A percentile compares a stretch with the other conserved stretches of the same genome.
These are phyloP conservation scores for Florisuga fusca DNA, from an alignment of 2,797 vertebrate genomes.

Conservation along the genomic window DNA sequence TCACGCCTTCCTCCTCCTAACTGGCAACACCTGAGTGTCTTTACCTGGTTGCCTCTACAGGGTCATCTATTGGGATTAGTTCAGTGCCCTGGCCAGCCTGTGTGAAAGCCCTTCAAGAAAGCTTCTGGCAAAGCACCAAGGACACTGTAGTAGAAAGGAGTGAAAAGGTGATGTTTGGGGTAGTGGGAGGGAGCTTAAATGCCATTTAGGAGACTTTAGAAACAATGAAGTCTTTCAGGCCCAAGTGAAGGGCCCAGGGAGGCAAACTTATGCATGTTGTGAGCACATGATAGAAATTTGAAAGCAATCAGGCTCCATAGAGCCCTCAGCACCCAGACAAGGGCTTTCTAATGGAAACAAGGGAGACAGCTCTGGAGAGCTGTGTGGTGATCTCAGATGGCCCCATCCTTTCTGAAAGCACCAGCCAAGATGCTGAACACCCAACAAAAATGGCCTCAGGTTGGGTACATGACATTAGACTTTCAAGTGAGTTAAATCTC, in stretches of 20 bases:
- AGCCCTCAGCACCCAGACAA: background rate
- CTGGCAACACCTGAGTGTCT: too few species aligned
- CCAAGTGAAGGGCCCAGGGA: background rate
- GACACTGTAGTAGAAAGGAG: background rate
- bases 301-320: background rate
- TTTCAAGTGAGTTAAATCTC: background rate
- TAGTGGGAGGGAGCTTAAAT: background rate
- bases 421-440: background rate
- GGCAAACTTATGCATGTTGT: rapidly evolving
- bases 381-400: background rate
- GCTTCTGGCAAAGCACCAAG: background rate
- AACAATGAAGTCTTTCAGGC: background rate
- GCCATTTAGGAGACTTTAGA: background rate
- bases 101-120: background rate
- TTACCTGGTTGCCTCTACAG: too few species aligned
- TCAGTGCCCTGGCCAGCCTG: background rate
- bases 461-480: background rate
- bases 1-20: too few species aligned
- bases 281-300: background rate
- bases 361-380: background rate
- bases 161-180: background rate
- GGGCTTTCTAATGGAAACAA: background rate
- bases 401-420: background rate
- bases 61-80: background rate
- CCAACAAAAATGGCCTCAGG: background rate